Evolutionary conservation across 2,888 invertebrate genomes (phyloP).

Genomic region (Andrena minutula): DNA sequence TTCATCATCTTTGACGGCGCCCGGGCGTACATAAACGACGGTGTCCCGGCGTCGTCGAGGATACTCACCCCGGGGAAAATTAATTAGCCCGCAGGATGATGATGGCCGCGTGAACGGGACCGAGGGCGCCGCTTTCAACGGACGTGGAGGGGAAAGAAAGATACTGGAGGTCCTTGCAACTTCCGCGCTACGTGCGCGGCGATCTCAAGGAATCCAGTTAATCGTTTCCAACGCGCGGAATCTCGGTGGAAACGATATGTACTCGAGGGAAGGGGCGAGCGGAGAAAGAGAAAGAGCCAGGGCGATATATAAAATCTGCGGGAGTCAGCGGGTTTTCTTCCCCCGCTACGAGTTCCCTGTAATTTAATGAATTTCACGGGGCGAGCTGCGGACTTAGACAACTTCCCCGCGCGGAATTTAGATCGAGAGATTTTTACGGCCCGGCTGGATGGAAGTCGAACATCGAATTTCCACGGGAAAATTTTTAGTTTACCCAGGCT

Average conservation of each 20-base stretch:
- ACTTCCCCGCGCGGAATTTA: constrained; percentile 30
- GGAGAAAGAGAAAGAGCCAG: neutral
- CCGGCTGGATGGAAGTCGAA: neutral
- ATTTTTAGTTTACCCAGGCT: neutral
- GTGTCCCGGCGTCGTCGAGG: neutral
- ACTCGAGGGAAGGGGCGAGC: neutral
- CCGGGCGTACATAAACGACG: constrained; percentile 3
- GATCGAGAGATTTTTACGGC: constrained; percentile 33
- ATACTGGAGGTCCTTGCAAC: constrained; percentile 2
- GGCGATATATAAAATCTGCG: constrained; percentile 48
- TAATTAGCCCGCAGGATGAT: constrained; percentile 14
- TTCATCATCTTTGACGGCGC: constrained; percentile 61
- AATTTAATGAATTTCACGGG: constrained; percentile 40
- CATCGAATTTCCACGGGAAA: neutral
- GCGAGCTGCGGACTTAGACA: constrained; percentile 23
- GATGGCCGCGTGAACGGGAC: neutral
- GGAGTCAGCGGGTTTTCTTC: constrained; percentile 30
- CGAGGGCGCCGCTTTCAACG: constrained; percentile 2
- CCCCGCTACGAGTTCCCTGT: constrained; percentile 13
- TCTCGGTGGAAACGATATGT: constrained; percentile 46
- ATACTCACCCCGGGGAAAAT: constrained; percentile 16
- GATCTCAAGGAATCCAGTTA: constrained; percentile 52
- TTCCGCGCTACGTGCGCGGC: constrained; percentile 31
- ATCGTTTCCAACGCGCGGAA: constrained; percentile 48
- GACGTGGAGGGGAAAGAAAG: constrained; percentile 8